These are phyloP conservation scores for Pseudotriccus pelzelni DNA, from an alignment of 2,797 vertebrate genomes.

Conservation along the genomic window DNA sequence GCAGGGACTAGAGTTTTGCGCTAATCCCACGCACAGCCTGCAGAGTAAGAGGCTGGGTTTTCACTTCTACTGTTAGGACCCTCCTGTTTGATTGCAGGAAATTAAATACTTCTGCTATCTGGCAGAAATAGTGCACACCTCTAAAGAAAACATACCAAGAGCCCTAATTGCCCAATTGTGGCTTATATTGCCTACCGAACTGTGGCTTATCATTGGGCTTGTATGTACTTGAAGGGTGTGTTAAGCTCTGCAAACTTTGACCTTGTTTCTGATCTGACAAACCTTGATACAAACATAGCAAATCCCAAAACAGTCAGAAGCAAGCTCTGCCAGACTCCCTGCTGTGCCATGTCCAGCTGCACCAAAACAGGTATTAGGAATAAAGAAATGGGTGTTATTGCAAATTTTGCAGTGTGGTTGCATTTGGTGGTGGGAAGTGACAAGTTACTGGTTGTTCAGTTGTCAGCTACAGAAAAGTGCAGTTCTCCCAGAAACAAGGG, in stretches of 20 bases:
- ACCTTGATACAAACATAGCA: no score
- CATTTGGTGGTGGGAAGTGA: no score
- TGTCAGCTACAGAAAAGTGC: no score
- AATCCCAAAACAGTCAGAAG: not conserved
- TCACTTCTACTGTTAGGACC: not conserved
- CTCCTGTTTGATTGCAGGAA: not conserved
- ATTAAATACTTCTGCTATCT: not conserved
- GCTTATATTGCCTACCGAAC: not conserved
- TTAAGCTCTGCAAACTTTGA: not conserved
- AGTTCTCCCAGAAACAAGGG: no score
- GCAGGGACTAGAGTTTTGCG: not conserved
- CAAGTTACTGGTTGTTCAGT: no score
- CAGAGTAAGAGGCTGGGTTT: not conserved
- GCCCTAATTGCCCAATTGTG: not conserved
- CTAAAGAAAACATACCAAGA: not conserved
- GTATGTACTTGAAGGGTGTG: not conserved
- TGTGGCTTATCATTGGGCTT: not conserved
- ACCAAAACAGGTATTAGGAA: not conserved
- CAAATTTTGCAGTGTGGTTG: no score
- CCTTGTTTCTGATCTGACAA: not conserved
- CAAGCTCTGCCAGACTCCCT: not conserved
- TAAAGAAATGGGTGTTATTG: no score
- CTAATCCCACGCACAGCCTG: rapidly evolving
- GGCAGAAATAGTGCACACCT: not conserved
- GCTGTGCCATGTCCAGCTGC: not conserved